Conservation (phyloP, 2,113 vertebrate genomes). For the Syngnathus scovelli region DNA sequence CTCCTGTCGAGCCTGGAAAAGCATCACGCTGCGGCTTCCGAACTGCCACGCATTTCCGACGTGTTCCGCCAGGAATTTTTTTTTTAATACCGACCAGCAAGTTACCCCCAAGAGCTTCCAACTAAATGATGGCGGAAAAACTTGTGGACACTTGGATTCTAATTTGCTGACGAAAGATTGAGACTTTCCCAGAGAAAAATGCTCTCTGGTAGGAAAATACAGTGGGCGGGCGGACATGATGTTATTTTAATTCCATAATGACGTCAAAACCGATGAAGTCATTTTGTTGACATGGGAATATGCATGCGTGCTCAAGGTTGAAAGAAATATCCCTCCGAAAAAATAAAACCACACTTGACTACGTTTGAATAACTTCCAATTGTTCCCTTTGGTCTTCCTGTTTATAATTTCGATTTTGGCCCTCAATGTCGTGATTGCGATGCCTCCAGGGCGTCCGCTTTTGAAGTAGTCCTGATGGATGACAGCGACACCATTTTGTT, state of each 20-base stretch:
- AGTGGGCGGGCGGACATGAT: not conserved
- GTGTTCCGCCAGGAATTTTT: constrained; percentile 19
- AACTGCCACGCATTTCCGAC: constrained; percentile 20
- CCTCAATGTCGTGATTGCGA: not conserved
- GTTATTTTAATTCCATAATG: not conserved
- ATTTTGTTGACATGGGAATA: not conserved
- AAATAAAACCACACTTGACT: not conserved
- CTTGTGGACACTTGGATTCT: constrained; percentile 3
- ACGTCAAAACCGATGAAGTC: not conserved
- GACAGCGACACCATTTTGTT: not conserved
- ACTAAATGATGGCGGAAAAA: constrained; percentile 20
- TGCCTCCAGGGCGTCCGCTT: not conserved
- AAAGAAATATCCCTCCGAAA: constrained; percentile 24
- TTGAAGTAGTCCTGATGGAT: not conserved
- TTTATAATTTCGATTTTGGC: not conserved
- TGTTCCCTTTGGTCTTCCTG: not conserved
- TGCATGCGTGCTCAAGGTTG: constrained; percentile 23
- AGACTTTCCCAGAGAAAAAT: constrained; percentile 10
- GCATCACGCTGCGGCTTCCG: not conserved
- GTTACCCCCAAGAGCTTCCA: constrained; percentile 36
- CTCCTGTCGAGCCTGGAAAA: constrained; percentile 32
- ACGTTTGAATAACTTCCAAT: not conserved
- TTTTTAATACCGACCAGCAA: constrained; percentile 15
- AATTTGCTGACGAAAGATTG: constrained; percentile 19
- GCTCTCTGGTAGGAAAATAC: constrained; percentile 25